phyloP scores from a whole-genome alignment of 2,888 invertebrate species.

The Pecten maximus region DNA sequence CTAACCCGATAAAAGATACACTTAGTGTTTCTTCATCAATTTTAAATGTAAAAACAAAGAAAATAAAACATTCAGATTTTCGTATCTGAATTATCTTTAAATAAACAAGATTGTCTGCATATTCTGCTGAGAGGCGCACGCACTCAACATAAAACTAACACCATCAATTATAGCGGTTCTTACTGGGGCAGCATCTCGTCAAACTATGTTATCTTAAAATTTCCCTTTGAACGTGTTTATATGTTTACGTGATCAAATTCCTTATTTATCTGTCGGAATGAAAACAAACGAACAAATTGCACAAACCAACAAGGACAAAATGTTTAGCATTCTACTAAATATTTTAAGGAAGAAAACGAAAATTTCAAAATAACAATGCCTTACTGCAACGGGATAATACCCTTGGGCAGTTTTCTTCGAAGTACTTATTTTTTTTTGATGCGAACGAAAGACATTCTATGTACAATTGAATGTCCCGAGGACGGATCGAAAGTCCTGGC shows the following conservation, averaged over 20 bases:
- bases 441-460: too few species aligned
- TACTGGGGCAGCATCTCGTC: neutral
- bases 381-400: too few species aligned
- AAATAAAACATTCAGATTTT: neutral
- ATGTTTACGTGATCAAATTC: slow-evolving; percentile 17
- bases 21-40: neutral
- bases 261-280: neutral
- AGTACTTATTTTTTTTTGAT: too few species aligned
- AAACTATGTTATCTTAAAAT: neutral
- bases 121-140: neutral
- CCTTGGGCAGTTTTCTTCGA: too few species aligned
- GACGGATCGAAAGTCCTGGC: too few species aligned
- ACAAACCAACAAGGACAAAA: neutral
- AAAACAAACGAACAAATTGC: neutral
- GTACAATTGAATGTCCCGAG: too few species aligned
- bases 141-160: neutral
- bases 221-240: slow-evolving; percentile 16
- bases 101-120: neutral
- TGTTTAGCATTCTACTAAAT: neutral
- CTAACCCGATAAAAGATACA: neutral
- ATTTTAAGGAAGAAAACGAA: too few species aligned
- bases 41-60: neutral
- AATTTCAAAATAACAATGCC: too few species aligned
- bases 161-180: neutral
- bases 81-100: slow-evolving; percentile 19